Evolutionary conservation across 2,797 vertebrate species (phyloP).

Genomic region (Natrix natrix): DNA sequence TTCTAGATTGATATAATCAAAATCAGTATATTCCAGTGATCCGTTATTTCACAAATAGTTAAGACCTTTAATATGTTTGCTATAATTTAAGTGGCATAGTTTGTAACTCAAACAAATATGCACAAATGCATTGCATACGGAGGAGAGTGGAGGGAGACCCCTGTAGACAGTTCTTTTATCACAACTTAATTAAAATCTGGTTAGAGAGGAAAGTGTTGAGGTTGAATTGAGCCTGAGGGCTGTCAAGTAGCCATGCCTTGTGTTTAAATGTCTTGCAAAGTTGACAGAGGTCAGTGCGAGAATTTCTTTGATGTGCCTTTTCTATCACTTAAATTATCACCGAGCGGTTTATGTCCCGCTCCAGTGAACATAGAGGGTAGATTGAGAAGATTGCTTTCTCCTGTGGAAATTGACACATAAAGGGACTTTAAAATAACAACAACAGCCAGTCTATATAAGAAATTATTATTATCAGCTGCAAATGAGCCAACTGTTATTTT

Average conservation of each 20-base stretch:
- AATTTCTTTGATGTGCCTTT: background rate
- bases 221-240: background rate
- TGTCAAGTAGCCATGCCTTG: background rate
- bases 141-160: too few relatives aligned
- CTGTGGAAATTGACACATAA: constrained; percentile 49
- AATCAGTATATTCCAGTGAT: background rate
- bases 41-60: background rate
- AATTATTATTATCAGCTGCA: constrained; percentile 26
- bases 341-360: constrained; percentile 6
- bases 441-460: constrained; percentile 18
- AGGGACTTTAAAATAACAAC: constrained; percentile 30
- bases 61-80: background rate
- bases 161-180: background rate
- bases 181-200: background rate
- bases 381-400: constrained; percentile 6
- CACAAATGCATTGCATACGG: background rate
- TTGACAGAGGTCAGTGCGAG: background rate
- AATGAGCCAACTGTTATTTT: constrained; percentile 46
- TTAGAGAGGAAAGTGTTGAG: background rate
- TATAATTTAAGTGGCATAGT: background rate
- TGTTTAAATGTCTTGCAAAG: background rate
- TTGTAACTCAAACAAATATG: background rate
- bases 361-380: background rate
- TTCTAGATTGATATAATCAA: background rate
- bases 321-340: background rate